Conservation (phyloP, 2,888 invertebrate genomes). For the Aplocera efformata region DNA sequence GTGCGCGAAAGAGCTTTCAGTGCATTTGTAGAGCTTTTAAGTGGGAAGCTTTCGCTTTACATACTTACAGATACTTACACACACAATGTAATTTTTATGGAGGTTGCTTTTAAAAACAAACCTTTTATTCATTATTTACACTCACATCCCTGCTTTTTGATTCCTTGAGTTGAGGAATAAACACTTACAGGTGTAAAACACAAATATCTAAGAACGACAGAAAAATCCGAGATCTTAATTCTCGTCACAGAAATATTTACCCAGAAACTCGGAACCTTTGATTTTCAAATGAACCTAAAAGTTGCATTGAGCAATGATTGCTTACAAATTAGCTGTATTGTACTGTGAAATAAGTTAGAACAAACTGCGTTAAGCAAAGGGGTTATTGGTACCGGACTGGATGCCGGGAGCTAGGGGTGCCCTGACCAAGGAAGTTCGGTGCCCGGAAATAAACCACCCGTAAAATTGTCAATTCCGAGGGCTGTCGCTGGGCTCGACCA, state of each 20-base stretch:
- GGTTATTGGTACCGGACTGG: slow-evolving; percentile 44
- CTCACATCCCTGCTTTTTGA: too few species aligned
- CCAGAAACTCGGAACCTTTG: too few species aligned
- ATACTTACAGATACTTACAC: slow-evolving; percentile 67
- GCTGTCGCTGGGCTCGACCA: slow-evolving; percentile 64
- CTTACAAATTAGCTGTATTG: too few species aligned
- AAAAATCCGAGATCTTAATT: too few species aligned
- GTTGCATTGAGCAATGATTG: too few species aligned
- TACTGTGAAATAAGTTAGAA: slow-evolving; percentile 34
- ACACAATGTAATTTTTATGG: slow-evolving; percentile 78
- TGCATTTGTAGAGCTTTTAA: slow-evolving; percentile 81
- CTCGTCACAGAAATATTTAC: too few species aligned
- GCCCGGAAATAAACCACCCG: slow-evolving; percentile 84
- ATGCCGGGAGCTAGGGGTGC: slow-evolving; percentile 44
- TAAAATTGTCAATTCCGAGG: slow-evolving; percentile 85
- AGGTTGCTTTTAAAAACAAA: slow-evolving; percentile 36
- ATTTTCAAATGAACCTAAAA: too few species aligned
- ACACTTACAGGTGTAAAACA: too few species aligned
- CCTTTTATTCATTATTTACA: too few species aligned
- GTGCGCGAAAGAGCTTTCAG: slow-evolving; percentile 81
- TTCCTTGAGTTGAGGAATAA: too few species aligned
- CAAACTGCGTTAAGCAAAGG: slow-evolving; percentile 50
- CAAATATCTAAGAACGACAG: too few species aligned
- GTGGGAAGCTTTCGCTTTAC: slow-evolving; percentile 81
- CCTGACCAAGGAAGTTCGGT: slow-evolving; percentile 75